Evolutionary conservation across 2,797 vertebrate species (phyloP).

Genomic region (Chelon auratus): DNA sequence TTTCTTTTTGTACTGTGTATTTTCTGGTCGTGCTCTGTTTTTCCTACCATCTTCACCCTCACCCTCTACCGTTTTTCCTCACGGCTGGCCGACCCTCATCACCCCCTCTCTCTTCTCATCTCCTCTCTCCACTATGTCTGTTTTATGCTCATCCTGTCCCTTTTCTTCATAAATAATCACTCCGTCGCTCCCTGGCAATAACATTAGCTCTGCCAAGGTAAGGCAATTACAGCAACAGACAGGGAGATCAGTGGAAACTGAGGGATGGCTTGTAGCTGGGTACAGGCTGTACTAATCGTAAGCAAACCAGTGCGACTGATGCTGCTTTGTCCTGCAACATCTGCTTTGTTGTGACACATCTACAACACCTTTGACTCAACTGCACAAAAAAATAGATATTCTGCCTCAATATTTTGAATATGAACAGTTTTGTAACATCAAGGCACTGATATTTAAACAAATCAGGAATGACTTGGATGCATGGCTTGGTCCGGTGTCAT

Average conservation of each 20-base stretch:
- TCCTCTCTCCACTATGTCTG: constrained; percentile 39
- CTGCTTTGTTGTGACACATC: constrained; percentile 22
- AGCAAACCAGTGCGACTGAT: constrained; percentile 44
- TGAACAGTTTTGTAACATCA: background rate
- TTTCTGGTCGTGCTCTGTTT: constrained; percentile 7
- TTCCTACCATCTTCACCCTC: constrained; percentile 5
- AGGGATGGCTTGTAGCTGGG: constrained; percentile 47
- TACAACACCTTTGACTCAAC: constrained; percentile 15
- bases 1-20: constrained; percentile 4
- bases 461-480: background rate
- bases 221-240: constrained; percentile 74
- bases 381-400: background rate
- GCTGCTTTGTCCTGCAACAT: constrained; percentile 23
- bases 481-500: background rate
- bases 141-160: constrained; percentile 54
- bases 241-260: constrained; percentile 58
- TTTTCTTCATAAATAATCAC: constrained; percentile 63
- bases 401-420: background rate
- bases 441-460: background rate
- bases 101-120: constrained; percentile 10
- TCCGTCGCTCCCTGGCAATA: constrained; percentile 55
- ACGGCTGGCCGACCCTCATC: constrained; percentile 12
- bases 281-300: constrained; percentile 59
- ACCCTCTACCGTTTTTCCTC: constrained; percentile 26
- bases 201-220: constrained; percentile 67